Conservation (phyloP, 1,140 invertebrate genomes). For the Holotrichia oblita region DNA sequence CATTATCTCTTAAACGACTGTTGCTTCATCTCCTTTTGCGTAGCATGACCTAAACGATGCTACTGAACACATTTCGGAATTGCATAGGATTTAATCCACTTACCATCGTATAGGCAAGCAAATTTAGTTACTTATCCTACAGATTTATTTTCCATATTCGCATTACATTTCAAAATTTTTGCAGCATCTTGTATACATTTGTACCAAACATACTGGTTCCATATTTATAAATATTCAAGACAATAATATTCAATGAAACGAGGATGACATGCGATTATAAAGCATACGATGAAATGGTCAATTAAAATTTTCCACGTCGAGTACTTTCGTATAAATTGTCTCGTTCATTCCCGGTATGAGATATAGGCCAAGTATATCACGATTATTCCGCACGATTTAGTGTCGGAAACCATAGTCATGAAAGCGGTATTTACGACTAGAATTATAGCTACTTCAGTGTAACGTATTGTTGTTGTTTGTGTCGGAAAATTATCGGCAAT, state of each 20-base stretch:
- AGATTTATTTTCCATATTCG: too few species aligned
- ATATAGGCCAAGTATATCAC: constrained; percentile 29
- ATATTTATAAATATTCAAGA: constrained; percentile 20
- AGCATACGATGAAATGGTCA: constrained; percentile 17
- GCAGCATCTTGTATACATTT: background rate
- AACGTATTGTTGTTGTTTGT: background rate
- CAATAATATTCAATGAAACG: constrained; percentile 21
- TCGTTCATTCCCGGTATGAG: constrained; percentile 11
- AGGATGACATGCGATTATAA: constrained; percentile 17
- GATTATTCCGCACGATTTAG: constrained; percentile 3
- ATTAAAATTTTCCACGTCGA: constrained; percentile 25
- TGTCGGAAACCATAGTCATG: background rate
- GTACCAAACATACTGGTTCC: background rate
- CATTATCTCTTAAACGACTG: too few species aligned
- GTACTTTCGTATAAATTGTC: constrained; percentile 8
- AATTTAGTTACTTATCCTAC: too few species aligned
- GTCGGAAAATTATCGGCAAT: background rate
- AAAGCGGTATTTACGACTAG: background rate
- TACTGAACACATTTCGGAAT: too few species aligned
- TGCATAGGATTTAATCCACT: too few species aligned
- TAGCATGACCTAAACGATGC: too few species aligned
- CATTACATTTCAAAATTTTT: constrained; percentile 4
- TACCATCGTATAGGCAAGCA: too few species aligned
- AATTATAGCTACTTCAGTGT: background rate
- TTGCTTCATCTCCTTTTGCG: too few species aligned